A percentile compares a stretch with the other conserved stretches of the same genome.
Evolutionary conservation across 92 coral and sea anemone genomes (phyloP).

Genomic region (Epizoanthus rinbou): DNA sequence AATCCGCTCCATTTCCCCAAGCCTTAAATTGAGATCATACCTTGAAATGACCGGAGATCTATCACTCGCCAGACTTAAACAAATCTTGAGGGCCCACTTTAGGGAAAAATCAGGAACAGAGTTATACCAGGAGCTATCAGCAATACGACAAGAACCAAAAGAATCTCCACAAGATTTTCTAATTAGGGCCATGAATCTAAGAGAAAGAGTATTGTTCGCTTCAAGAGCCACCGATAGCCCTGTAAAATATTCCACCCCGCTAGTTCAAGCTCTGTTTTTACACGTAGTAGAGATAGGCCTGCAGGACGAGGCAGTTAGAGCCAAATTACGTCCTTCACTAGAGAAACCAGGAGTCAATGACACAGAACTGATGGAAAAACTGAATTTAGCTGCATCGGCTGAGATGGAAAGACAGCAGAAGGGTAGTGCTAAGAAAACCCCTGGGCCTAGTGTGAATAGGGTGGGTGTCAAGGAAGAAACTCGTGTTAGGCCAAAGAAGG

Average conservation of each 20-base stretch:
- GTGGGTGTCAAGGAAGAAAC: constrained; percentile 22
- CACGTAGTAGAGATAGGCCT: constrained; percentile 65
- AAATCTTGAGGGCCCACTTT: constrained; percentile 53
- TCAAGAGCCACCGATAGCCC: constrained; percentile 49
- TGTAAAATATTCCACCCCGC: constrained; percentile 49
- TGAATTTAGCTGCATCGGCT: constrained; percentile 43
- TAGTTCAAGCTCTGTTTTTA: constrained; percentile 57
- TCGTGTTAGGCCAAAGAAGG: neutral
- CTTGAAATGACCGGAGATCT: constrained; percentile 52
- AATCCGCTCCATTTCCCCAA: constrained; percentile 54
- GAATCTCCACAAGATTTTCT: constrained; percentile 62
- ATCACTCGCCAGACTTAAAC: constrained; percentile 49
- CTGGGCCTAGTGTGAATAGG: constrained; percentile 1
- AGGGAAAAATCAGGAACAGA: constrained; percentile 68
- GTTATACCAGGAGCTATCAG: constrained; percentile 54
- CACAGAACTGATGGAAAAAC: constrained; percentile 45
- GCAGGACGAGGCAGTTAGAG: constrained; percentile 51
- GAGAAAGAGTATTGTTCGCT: constrained; percentile 52
- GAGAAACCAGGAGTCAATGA: constrained; percentile 52
- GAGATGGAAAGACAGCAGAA: constrained; percentile 37
- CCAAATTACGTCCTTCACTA: constrained; percentile 54
- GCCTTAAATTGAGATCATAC: constrained; percentile 53
- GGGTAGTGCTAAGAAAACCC: constrained; percentile 44
- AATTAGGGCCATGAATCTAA: constrained; percentile 38
- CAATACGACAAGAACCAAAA: constrained; percentile 51